Evolutionary conservation across 2,113 vertebrate species (phyloP).

Genomic region (Otocyon megalotis): DNA sequence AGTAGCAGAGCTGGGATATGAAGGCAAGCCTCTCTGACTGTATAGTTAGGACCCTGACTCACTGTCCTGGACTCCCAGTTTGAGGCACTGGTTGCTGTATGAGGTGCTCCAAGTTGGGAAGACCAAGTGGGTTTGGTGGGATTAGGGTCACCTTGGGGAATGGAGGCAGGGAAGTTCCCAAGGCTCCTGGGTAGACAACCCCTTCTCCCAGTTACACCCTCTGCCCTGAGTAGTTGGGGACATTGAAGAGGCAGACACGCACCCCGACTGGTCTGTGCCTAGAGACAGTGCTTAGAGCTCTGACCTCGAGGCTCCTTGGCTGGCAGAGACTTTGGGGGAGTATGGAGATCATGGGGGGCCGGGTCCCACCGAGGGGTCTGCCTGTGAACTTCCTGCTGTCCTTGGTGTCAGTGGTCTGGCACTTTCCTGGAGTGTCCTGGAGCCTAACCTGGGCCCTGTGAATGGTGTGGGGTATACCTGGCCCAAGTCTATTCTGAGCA

Average conservation of each 20-base stretch:
- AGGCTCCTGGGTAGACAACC: not conserved
- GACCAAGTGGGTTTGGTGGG: not conserved
- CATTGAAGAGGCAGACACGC: not conserved
- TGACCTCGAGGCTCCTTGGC: not conserved
- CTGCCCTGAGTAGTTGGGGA: not conserved
- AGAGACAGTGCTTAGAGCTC: not conserved
- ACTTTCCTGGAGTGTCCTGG: not conserved
- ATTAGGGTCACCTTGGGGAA: not conserved
- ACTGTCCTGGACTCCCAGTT: not conserved
- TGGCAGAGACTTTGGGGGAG: not conserved
- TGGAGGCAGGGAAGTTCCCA: not conserved
- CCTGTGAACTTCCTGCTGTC: not conserved
- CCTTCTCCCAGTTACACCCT: not conserved
- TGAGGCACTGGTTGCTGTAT: not conserved
- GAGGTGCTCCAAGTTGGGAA: not conserved
- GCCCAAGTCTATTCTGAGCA: not conserved
- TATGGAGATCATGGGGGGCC: not conserved
- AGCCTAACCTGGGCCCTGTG: not conserved
- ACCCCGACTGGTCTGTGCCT: not conserved
- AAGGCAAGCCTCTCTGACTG: not conserved
- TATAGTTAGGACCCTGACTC: accelerated
- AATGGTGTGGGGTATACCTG: not conserved
- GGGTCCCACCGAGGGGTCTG: not conserved
- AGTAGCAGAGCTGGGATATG: not conserved
- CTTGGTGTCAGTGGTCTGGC: not conserved